phyloP scores from a whole-genome alignment of 2,113 vertebrate genomes.

The Oryzias melastigma region DNA sequence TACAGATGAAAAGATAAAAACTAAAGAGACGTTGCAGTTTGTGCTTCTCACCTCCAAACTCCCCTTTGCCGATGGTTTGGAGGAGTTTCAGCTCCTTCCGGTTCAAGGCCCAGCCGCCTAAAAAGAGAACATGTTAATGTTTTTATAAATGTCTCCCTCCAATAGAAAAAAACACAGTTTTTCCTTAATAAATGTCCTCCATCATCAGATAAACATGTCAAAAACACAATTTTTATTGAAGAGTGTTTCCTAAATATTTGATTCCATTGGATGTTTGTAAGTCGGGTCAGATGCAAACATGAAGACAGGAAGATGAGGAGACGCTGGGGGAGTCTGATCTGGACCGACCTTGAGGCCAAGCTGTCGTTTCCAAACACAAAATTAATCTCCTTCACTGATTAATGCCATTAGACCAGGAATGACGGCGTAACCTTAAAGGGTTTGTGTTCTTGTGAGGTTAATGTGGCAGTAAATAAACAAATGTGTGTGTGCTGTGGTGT shows the following conservation, averaged over 20 bases:
- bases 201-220: too few species aligned
- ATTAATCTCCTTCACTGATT: slow-evolving; percentile 45
- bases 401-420: slow-evolving; percentile 43
- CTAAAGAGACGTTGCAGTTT: background rate
- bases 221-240: too few species aligned
- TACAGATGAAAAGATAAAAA: background rate
- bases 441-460: slow-evolving; percentile 31
- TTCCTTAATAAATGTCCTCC: too few species aligned
- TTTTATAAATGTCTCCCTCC: background rate
- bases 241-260: too few species aligned
- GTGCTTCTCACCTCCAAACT: slow-evolving; percentile 88
- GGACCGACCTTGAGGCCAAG: slow-evolving; percentile 45
- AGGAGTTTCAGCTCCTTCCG: slow-evolving; percentile 93
- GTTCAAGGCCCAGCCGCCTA: slow-evolving; percentile 95
- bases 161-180: too few species aligned
- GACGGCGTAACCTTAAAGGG: slow-evolving; percentile 7
- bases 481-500: slow-evolving; percentile 20
- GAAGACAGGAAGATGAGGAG: background rate
- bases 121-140: background rate
- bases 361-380: slow-evolving; percentile 29
- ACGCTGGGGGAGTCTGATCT: slow-evolving; percentile 4
- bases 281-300: background rate
- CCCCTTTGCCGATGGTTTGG: slow-evolving; percentile 94
- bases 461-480: slow-evolving; percentile 22
- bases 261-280: too few species aligned